Evolutionary conservation across 2,113 vertebrate species (phyloP).

Genomic region (Prionailurus viverrinus): DNA sequence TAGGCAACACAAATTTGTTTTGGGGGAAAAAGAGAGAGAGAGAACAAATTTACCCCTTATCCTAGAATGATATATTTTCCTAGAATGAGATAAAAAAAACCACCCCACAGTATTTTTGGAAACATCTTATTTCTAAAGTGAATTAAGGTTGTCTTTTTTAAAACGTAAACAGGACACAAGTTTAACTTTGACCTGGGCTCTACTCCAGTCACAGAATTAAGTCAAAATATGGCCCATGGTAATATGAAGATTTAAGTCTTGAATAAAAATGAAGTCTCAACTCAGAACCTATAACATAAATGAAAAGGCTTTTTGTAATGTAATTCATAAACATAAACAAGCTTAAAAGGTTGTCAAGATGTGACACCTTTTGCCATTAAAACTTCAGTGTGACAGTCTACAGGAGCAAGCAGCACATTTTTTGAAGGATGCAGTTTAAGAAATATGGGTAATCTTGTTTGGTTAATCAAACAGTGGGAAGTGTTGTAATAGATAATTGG

Average conservation of each 20-base stretch:
- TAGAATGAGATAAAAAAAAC: not conserved
- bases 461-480: slow-evolving; percentile 61
- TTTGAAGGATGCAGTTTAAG: slow-evolving; percentile 6
- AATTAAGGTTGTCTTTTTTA: not conserved
- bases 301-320: not conserved
- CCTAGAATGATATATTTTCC: not conserved
- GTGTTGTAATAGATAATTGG: slow-evolving; percentile 45
- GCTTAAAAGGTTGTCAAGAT: not conserved
- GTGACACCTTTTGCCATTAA: not conserved
- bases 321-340: not conserved
- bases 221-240: not conserved
- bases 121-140: not conserved
- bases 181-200: not conserved
- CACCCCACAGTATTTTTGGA: not conserved
- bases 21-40: not conserved
- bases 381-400: not conserved
- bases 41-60: not conserved
- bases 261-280: slow-evolving; percentile 25
- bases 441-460: slow-evolving; percentile 41
- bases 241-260: not conserved
- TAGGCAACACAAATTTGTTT: not conserved
- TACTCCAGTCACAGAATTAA: not conserved
- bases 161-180: not conserved
- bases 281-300: not conserved
- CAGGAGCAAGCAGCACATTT: not conserved